Evolutionary conservation across 2,797 vertebrate genomes (phyloP).

Genomic region (Eulemur albifrons): DNA sequence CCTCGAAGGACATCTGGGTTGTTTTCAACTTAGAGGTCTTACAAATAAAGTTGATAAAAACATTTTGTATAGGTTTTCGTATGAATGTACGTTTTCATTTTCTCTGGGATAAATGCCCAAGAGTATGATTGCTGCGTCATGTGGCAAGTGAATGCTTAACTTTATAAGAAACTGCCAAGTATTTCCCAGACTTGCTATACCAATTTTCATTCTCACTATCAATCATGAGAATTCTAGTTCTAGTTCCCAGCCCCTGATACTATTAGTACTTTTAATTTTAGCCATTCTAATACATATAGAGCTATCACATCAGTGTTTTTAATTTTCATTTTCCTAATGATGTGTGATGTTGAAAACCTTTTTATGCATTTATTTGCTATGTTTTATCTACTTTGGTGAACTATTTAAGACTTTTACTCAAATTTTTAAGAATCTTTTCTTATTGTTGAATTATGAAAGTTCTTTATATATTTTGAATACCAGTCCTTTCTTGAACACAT

Average conservation of each 20-base stretch:
- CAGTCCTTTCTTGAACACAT: background rate
- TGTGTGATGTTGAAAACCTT: background rate
- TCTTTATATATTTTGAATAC: background rate
- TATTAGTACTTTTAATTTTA: background rate
- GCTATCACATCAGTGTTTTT: background rate
- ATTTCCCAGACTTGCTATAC: background rate
- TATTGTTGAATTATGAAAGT: background rate
- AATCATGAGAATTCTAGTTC: background rate
- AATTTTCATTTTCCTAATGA: background rate
- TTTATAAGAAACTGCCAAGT: background rate
- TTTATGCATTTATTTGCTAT: background rate
- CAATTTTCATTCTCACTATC: background rate
- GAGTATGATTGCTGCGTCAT: too few relatives aligned
- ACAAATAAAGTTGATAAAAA: background rate
- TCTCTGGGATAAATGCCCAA: background rate
- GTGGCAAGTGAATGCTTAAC: background rate
- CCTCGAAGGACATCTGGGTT: background rate
- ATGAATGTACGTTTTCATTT: background rate
- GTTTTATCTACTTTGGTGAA: background rate
- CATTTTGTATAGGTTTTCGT: background rate
- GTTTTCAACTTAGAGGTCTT: background rate
- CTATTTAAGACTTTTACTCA: background rate
- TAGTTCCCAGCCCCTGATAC: background rate
- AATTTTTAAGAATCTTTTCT: background rate
- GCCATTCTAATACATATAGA: background rate